These are phyloP conservation scores for Scomber scombrus DNA, from an alignment of 2,113 vertebrate genomes.

Conservation along the genomic window DNA sequence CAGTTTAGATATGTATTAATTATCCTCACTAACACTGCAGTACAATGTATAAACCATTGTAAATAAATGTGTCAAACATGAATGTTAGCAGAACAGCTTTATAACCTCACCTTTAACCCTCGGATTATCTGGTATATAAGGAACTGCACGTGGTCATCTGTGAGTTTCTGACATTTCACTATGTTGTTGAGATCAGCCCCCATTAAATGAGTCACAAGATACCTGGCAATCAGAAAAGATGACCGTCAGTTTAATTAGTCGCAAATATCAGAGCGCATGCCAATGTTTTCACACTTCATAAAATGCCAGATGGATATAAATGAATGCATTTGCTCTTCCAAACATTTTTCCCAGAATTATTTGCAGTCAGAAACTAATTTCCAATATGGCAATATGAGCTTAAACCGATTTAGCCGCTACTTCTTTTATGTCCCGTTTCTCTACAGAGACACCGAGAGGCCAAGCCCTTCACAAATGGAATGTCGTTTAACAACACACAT, in stretches of 20 bases:
- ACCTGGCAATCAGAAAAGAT: conserved; percentile 84
- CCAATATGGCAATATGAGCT: conserved; percentile 30
- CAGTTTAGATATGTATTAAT: conserved; percentile 3
- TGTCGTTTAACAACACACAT: conserved; percentile 57
- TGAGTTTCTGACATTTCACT: conserved; percentile 99
- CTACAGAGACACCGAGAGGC: conserved; percentile 45
- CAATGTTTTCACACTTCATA: background rate
- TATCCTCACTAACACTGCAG: background rate
- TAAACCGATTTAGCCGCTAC: conserved; percentile 55
- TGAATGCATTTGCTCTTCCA: conserved; percentile 5
- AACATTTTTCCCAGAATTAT: background rate
- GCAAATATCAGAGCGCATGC: conserved; percentile 3
- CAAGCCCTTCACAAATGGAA: conserved; percentile 59
- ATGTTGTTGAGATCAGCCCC: conserved; percentile 99
- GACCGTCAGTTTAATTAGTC: background rate
- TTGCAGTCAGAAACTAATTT: conserved; percentile 41
- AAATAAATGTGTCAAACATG: no score
- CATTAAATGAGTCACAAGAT: conserved; percentile 98
- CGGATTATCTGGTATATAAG: conserved; percentile 99
- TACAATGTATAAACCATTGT: background rate
- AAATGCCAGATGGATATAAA: conserved; percentile 19
- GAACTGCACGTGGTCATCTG: conserved; percentile 98
- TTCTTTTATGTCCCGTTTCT: conserved; percentile 27
- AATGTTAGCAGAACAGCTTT: no score
- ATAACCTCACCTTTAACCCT: conserved; percentile 92